Evolutionary conservation across 2,888 invertebrate species (phyloP), one percentile per base, ranked within the genome.

Genomic region (Archips xylosteana): DNA sequence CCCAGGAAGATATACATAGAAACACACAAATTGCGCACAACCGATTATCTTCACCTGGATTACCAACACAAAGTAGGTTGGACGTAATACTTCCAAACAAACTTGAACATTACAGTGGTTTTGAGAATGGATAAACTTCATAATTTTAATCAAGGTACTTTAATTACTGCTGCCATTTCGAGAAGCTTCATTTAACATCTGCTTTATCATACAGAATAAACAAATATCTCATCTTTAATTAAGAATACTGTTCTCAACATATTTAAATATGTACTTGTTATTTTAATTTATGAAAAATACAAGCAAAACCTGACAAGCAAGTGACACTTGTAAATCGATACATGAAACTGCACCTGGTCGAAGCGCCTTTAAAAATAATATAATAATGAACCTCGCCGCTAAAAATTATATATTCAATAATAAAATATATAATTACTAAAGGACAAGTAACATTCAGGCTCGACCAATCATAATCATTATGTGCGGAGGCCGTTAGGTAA

Each of bases 401-500:
- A 36, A 70, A 74, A 70, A 74, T 74, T 70, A 74, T 64, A 59
- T 57, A 60, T 70, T 74, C 60, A 70, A 74, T 72, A 68, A 72
- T 74, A 74, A 74, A 54, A 74, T 70, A 70, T 70, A 74, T 74
- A 74, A 74, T 74, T 74, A 70, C 39, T n/a, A 13, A 23, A 61
- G 39, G 71, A 61, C 47, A 45, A 62, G 65, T 61, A 64, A 59
- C 34, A 59, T 47, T 51, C 49, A 51, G 65, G 70, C 45, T 78
- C 75, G 76, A 77, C 85, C 87, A 88, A 87, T 89, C 85, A 88
- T 88, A 82, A 84, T 87, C 82, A 88, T 89, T 87, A 88, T 80
- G 81, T 80, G 84, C 81, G 80, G 83, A 81, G 75, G 87, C 87
- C 87, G 88, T 89, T 87, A 89, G 81, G 89, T 88, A 89, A 88